phyloP scores from a whole-genome alignment of 1,140 invertebrate species.

The Archivesica marissinica region DNA sequence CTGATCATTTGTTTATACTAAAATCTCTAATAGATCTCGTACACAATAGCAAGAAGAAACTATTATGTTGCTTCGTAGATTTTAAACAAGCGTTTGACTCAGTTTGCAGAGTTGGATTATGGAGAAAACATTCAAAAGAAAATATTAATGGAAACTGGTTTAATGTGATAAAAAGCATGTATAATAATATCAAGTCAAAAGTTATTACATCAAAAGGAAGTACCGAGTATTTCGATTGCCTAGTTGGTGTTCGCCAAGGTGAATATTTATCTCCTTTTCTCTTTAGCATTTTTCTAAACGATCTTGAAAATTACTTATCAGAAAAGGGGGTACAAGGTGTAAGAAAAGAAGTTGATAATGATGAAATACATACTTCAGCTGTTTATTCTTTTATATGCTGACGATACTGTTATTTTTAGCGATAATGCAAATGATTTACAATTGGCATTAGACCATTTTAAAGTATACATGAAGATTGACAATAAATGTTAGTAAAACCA shows the following conservation, averaged over 20 bases:
- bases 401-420: no score
- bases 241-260: background rate
- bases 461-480: no score
- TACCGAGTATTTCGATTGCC: background rate
- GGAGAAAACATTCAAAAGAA: background rate
- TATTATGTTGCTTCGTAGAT: no score
- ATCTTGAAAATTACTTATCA: constrained; percentile 4
- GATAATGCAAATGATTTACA: no score
- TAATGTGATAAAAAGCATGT: background rate
- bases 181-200: background rate
- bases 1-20: background rate
- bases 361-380: no score
- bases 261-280: constrained; percentile 16
- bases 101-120: constrained; percentile 2
- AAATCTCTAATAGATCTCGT: background rate
- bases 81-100: background rate
- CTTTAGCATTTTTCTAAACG: background rate
- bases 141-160: background rate
- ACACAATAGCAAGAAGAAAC: background rate
- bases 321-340: no score
- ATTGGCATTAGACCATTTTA: no score
- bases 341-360: no score
- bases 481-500: no score
- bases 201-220: background rate
- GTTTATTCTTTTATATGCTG: no score